Evolutionary conservation across 1,140 invertebrate genomes (phyloP).

Genomic region (Lordiphosa collinella): DNA sequence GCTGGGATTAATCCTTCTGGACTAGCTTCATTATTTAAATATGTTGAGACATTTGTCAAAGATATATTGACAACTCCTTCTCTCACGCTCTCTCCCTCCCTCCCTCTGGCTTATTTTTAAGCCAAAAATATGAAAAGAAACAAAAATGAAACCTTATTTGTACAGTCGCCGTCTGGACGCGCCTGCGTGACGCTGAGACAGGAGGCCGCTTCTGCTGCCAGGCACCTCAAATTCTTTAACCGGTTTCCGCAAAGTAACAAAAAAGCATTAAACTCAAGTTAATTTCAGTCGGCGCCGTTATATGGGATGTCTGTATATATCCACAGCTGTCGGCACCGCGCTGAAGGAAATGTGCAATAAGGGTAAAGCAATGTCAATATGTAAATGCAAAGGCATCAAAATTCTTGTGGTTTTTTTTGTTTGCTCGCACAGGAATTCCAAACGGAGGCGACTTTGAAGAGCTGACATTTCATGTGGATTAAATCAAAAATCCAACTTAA

Average conservation of each 20-base stretch:
- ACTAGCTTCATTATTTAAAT: conserved; percentile 35
- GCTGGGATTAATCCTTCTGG: conserved; percentile 13
- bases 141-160: conserved; percentile 35
- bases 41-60: conserved; percentile 55
- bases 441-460: no score
- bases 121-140: no score
- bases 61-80: conserved; percentile 2
- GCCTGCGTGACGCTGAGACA: conserved; percentile 26
- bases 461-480: not conserved
- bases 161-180: conserved; percentile 68
- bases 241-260: conserved; percentile 36
- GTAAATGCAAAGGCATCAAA: conserved; percentile 1
- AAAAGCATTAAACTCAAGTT: conserved; percentile 58
- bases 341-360: conserved; percentile 33
- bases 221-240: conserved; percentile 26
- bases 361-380: conserved; percentile 36
- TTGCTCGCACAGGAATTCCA: not conserved
- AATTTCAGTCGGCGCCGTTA: conserved; percentile 73
- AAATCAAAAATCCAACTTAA: no score
- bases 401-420: conserved; percentile 9
- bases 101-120: conserved; percentile 45
- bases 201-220: conserved; percentile 6
- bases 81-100: not conserved
- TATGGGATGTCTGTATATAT: conserved; percentile 21
- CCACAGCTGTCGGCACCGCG: no score